phyloP scores from a whole-genome alignment of 1,140 invertebrate species.

The Pseudobourletiella spinata region DNA sequence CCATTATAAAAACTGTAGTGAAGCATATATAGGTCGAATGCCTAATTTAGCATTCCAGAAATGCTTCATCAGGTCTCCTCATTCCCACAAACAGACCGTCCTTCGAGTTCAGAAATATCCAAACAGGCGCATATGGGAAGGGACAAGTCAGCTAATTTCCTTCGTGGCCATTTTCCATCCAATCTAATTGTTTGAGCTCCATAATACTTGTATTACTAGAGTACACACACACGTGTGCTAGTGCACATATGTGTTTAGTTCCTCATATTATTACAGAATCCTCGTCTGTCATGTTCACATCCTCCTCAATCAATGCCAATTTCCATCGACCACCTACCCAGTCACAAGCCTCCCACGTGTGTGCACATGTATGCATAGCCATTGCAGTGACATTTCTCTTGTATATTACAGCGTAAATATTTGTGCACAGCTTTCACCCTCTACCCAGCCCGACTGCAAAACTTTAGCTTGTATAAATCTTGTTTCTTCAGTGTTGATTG shows the following conservation, averaged over 20 bases:
- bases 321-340: background rate
- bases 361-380: background rate
- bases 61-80: constrained; percentile 1
- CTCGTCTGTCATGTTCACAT: no score
- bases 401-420: constrained; percentile 2
- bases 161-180: constrained; percentile 1
- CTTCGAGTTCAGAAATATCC: no score
- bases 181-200: constrained; percentile 1
- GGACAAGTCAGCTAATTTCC: constrained; percentile 1
- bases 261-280: no score
- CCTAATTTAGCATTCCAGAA: background rate
- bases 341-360: no score
- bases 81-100: no score
- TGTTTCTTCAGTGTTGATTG: background rate
- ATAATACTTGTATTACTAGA: no score
- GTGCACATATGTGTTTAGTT: no score
- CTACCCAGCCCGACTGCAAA: no score
- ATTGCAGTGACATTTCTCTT: background rate
- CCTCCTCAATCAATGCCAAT: background rate
- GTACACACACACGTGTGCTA: no score
- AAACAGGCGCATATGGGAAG: no score
- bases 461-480: background rate
- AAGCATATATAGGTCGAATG: background rate
- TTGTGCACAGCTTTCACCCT: background rate
- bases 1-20: background rate